Evolutionary conservation across 2,797 vertebrate genomes (phyloP), one percentile per base, ranked within the genome.

Genomic region (Urocyon cinereoargenteus): DNA sequence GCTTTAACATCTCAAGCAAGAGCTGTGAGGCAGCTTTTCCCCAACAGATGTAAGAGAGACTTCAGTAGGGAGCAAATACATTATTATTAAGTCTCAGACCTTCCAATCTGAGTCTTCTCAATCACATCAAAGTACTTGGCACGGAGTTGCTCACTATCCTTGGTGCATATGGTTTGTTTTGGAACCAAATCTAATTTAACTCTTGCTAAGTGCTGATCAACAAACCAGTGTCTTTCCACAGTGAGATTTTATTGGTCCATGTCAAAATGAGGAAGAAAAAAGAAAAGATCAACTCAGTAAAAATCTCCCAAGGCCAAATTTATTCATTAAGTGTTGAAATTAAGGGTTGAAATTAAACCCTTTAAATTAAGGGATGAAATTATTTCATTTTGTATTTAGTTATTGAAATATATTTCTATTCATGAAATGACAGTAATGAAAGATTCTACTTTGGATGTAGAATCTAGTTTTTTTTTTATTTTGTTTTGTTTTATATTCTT

Each of bases 121-220:
- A 75, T 73, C 91, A 87, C 61, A 79, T 28, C 36, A 64, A 95
- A 95, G 78, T 51, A 79, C 49, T 91, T 83, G 89, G 83, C 86
- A 95, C 4, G 2, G 1, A 45, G 2, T 5, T 51, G 18, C 4
- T 59, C 28, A 61, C n/a, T 61, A 34, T 62, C 36, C 40, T 66
- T 87, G 59, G 24, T 90, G 77, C 34, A 28, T 90, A 22, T 53
- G 57, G 31, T 68, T 79, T 31, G 6, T 93, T 96, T 70, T 31
- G 61, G 51, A 95, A 83, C 7, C 12, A 86, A 91, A 91, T 83
- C 31, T 73, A 89, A 79, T 88, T 95, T 86, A 91, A 61, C 36
- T 91, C 8, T 93, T 97, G 94, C 59, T 77, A 85, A 85, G 64
- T 88, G 86, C 53, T 88, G 82, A 84, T 95, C 36, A 90, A 55